A percentile compares a stretch with the other conserved stretches of the same genome.
phyloP scores from a whole-genome alignment of 2,888 invertebrate species.

The Baccha elongata region DNA sequence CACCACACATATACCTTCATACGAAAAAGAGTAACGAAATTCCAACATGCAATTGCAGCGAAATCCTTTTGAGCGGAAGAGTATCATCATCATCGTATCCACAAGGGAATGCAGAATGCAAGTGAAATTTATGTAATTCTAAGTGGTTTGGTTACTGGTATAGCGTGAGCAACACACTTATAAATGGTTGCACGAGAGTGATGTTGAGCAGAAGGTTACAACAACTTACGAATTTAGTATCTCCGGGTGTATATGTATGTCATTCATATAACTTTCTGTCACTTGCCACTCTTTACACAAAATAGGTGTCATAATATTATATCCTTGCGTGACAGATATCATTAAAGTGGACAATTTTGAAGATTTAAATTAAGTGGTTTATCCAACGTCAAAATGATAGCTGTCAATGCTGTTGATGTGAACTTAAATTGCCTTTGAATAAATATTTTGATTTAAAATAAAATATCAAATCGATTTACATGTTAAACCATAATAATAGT shows the following conservation, averaged over 20 bases:
- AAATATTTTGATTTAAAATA: conserved; percentile 15
- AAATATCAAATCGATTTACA: neutral
- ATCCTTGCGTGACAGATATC: conserved; percentile 32
- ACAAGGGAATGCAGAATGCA: conserved; percentile 22
- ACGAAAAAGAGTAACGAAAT: conserved; percentile 4
- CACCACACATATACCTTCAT: neutral
- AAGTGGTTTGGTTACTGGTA: conserved; percentile 2
- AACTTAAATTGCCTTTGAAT: conserved; percentile 11
- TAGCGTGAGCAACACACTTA: neutral
- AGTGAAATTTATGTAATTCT: conserved; percentile 24
- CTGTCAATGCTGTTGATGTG: conserved; percentile 22
- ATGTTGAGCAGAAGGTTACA: neutral
- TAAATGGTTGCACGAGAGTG: conserved; percentile 7
- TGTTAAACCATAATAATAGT: too few relatives aligned
- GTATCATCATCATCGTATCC: neutral
- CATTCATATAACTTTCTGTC: too few relatives aligned
- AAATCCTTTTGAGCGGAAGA: conserved; percentile 9
- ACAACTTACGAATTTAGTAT: too few relatives aligned
- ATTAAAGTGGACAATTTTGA: conserved; percentile 7
- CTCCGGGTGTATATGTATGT: too few relatives aligned
- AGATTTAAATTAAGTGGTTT: conserved; percentile 20
- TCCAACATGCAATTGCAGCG: conserved; percentile 11
- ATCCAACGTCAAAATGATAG: conserved; percentile 17
- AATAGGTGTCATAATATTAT: neutral
- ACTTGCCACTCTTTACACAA: neutral